A percentile compares a stretch with the other conserved stretches of the same genome.
phyloP scores from a whole-genome alignment of 2,113 vertebrate species.

The Chitala chitala region DNA sequence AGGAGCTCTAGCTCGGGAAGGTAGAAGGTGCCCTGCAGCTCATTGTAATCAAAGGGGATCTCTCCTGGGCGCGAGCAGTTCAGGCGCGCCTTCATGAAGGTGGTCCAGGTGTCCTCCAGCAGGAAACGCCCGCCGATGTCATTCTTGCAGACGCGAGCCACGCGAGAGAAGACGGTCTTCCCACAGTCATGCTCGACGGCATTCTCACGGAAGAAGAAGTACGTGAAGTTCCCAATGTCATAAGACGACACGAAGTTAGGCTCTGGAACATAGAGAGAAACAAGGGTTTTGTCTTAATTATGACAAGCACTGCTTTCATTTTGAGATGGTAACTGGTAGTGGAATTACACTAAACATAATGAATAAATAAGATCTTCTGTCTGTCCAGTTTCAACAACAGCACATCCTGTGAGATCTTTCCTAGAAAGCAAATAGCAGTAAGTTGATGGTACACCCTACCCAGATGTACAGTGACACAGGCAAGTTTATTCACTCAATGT shows the following conservation, averaged over 20 bases:
- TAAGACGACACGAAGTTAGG: conserved; percentile 97
- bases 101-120: conserved; percentile 96
- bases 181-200: conserved; percentile 94
- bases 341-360: too few species aligned
- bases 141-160: conserved; percentile 89
- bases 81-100: conserved; percentile 93
- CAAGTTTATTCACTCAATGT: too few species aligned
- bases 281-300: too few species aligned
- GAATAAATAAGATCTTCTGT: too few species aligned
- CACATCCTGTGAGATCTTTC: too few species aligned
- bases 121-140: conserved; percentile 93
- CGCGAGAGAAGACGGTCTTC: conserved; percentile 85
- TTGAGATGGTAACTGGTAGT: too few species aligned
- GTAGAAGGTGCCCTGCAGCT: conserved; percentile 91
- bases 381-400: too few species aligned
- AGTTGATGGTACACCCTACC: too few species aligned
- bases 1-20: conserved; percentile 89
- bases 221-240: conserved; percentile 91
- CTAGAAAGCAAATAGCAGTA: too few species aligned
- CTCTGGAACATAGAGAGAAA: conserved; percentile 60
- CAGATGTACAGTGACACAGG: too few species aligned
- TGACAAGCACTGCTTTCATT: too few species aligned
- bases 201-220: conserved; percentile 96
- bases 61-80: conserved; percentile 94
- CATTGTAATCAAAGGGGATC: conserved; percentile 92